phyloP scores from a whole-genome alignment of 2,797 vertebrate genomes.

The Mus caroli region DNA sequence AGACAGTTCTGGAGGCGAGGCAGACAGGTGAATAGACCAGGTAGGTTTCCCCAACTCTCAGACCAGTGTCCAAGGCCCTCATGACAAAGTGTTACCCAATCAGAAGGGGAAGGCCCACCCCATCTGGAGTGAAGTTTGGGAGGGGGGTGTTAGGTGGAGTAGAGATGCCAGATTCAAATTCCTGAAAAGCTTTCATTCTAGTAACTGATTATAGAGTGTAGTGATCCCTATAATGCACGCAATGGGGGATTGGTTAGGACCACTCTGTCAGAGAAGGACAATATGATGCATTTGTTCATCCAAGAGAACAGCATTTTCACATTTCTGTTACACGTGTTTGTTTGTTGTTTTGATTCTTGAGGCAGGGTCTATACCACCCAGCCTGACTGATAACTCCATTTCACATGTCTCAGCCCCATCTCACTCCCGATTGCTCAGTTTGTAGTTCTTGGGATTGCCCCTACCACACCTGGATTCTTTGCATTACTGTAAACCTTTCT shows the following conservation, averaged over 20 bases:
- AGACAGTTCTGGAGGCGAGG: neutral
- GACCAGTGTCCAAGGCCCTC: neutral
- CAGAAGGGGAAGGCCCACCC: neutral
- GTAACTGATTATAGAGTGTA: neutral
- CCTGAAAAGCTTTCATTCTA: slow-evolving; percentile 1
- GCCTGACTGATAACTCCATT: too few relatives aligned
- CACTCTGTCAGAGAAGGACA: neutral
- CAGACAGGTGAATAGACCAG: neutral
- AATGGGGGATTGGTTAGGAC: neutral
- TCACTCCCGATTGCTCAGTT: neutral
- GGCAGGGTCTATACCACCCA: neutral
- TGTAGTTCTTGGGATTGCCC: neutral
- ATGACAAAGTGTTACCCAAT: neutral
- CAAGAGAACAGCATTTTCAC: neutral
- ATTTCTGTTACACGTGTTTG: neutral
- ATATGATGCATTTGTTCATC: neutral
- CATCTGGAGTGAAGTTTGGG: neutral
- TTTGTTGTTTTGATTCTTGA: neutral
- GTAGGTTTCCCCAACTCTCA: neutral
- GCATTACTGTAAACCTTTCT: slow-evolving; percentile 1
- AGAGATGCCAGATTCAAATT: neutral
- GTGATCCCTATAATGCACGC: neutral
- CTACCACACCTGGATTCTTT: neutral
- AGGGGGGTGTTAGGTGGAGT: neutral
- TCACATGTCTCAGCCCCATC: neutral